Evolutionary conservation across 2,888 invertebrate species (phyloP), one percentile per base, ranked within the genome.

Genomic region (Nipponacmea schrenckii): DNA sequence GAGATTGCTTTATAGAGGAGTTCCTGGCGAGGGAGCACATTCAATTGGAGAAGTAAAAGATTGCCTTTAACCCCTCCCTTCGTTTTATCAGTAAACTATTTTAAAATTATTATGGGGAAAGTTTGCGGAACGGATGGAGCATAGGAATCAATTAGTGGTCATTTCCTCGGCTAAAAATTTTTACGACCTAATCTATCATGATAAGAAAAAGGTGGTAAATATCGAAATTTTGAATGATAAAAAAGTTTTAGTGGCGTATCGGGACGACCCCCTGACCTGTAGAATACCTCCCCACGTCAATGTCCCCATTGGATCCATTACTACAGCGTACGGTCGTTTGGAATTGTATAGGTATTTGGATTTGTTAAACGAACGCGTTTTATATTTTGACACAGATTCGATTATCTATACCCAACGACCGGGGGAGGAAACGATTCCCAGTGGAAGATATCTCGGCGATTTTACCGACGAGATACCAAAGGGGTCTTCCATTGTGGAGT

Each of bases 311-410:
- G 89, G 88, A 0, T 81, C 84, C 0, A 89, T 86, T 66, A 86
- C 86, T 0, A 89, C 88, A 1, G 72, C 84, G 8, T 79, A 83
- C 50, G 86, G 88, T 0, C 67, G 88, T 5, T 69, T 88, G 1
- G 82, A 85, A 71, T 74, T 89, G 0, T 87, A 86, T 70, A 67
- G 69, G 3, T 83, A 84, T 27, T 69, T 89, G 4, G 80, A 88
- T 12, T 70, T 70, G 26, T 72, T 89, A 8, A 81, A 76, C 7
- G 68, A 77, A 46, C 64, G 84, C 15, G 83, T 83, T 14, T 68
- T 89, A 14, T 88, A 89, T 75, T 86, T 76, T 65, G 88, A 89
- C 66, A 89, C 89, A 0, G 88, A 88, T 71, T 82, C 81, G 2
- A 79, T 87, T 5, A 84, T 89, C 48, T 88, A 81, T 69, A 72